phyloP scores from a whole-genome alignment of 2,797 vertebrate species.

The Ctenochaetus hawaiiensis region DNA sequence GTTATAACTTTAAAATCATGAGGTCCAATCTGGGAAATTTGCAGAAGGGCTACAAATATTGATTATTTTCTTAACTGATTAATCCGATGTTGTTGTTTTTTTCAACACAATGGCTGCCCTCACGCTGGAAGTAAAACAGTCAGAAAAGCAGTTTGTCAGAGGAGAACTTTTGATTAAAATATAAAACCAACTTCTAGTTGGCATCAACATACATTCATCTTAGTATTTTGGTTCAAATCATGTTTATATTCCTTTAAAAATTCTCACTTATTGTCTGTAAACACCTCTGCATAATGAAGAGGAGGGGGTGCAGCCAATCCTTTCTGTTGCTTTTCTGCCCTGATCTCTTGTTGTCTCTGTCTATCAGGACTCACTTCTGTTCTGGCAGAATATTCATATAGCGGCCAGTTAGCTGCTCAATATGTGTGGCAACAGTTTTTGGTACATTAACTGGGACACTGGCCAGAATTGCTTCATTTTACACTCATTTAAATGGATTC shows the following conservation, averaged over 20 bases:
- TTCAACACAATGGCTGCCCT: not conserved
- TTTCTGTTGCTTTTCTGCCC: slow-evolving; percentile 3
- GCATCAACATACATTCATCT: too few relatives aligned
- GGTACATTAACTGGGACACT: slow-evolving; percentile 29
- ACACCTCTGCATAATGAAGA: too few relatives aligned
- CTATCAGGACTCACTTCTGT: not conserved
- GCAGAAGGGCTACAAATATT: slow-evolving; percentile 2
- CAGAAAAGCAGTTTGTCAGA: too few relatives aligned
- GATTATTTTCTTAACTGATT: not conserved
- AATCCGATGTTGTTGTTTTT: not conserved
- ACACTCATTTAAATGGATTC: slow-evolving; percentile 15
- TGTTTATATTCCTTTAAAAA: too few relatives aligned
- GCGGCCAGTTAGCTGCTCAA: not conserved
- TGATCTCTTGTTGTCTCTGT: not conserved
- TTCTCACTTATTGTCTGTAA: too few relatives aligned
- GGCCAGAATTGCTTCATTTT: slow-evolving; percentile 15
- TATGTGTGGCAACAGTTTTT: slow-evolving; percentile 16
- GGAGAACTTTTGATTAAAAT: too few relatives aligned
- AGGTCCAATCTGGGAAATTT: not conserved
- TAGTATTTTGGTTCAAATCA: too few relatives aligned
- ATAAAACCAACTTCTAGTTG: too few relatives aligned
- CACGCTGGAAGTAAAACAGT: too few relatives aligned
- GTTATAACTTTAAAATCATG: not conserved
- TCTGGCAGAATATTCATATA: slow-evolving; percentile 20
- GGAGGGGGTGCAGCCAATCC: too few relatives aligned